Conservation (phyloP, 2,888 invertebrate species). For the Actias luna region DNA sequence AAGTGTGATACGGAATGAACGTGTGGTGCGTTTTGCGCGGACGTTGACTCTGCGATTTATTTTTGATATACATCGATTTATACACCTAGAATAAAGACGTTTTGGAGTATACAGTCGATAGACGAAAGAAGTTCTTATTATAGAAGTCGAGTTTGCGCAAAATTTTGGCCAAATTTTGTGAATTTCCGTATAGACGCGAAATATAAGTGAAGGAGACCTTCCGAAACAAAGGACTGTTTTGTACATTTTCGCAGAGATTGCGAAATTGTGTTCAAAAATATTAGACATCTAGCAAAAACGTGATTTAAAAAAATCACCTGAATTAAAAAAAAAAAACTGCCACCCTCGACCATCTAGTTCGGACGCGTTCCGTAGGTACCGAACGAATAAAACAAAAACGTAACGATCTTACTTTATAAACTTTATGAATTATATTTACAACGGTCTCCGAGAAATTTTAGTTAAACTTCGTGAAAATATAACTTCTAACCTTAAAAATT, state of each 20-base stretch:
- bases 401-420: slow-evolving; percentile 65
- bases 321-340: slow-evolving; percentile 55
- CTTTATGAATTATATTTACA: slow-evolving; percentile 57
- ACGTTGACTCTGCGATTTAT: slow-evolving; percentile 77
- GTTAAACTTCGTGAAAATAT: slow-evolving; percentile 64
- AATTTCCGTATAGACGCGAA: slow-evolving; percentile 80
- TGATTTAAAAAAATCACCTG: no score
- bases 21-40: slow-evolving; percentile 82
- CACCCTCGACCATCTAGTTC: slow-evolving; percentile 75
- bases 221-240: slow-evolving; percentile 81
- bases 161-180: slow-evolving; percentile 75
- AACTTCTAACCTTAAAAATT: slow-evolving; percentile 62
- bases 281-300: slow-evolving; percentile 55
- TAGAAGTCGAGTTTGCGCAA: slow-evolving; percentile 74
- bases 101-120: slow-evolving; percentile 76
- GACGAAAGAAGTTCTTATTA: slow-evolving; percentile 63
- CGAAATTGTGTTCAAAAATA: slow-evolving; percentile 81
- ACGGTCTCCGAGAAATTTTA: slow-evolving; percentile 67
- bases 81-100: slow-evolving; percentile 70
- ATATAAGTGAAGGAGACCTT: slow-evolving; percentile 68
- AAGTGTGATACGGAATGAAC: slow-evolving; percentile 82
- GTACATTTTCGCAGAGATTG: slow-evolving; percentile 79
- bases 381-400: slow-evolving; percentile 74
- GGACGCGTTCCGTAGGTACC: slow-evolving; percentile 73
- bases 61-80: slow-evolving; percentile 72